Percentiles rank a stretch among this genome's conserved stretches.
phyloP scores from a whole-genome alignment of 2,888 invertebrate species.

The Pimpla rufipes region DNA sequence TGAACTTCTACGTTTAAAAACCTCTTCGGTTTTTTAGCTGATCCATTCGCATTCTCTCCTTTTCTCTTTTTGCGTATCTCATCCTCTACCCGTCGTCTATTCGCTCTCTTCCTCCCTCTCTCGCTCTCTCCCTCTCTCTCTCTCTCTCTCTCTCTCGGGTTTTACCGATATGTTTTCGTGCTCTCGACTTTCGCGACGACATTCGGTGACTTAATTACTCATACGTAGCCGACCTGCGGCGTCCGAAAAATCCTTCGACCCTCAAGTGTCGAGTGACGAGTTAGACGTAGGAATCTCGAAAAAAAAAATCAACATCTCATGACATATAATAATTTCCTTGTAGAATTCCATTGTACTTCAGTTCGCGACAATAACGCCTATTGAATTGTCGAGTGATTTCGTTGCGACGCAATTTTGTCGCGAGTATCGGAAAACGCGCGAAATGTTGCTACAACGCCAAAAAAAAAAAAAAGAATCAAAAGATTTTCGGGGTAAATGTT shows the following conservation, averaged over 20 bases:
- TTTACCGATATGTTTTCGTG: constrained; percentile 10
- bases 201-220: constrained; percentile 4
- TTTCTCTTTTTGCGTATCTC: background rate
- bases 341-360: constrained; percentile 5
- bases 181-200: background rate
- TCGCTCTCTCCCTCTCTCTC: background rate
- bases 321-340: constrained; percentile 5
- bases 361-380: background rate
- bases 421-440: background rate
- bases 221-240: constrained; percentile 3
- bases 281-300: background rate
- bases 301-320: too few relatives aligned
- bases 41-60: background rate
- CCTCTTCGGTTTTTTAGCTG: background rate
- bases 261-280: background rate
- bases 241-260: background rate
- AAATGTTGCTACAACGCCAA: background rate
- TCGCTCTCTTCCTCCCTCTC: background rate
- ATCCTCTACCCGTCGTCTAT: background rate
- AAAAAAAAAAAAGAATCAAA: constrained; percentile 14
- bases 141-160: background rate
- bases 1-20: background rate
- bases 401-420: background rate
- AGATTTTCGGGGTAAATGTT: background rate
- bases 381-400: background rate